Base-by-base conservation (phyloP, 2,113 vertebrate genomes). In the Dromaius novaehollandiae region DNA sequence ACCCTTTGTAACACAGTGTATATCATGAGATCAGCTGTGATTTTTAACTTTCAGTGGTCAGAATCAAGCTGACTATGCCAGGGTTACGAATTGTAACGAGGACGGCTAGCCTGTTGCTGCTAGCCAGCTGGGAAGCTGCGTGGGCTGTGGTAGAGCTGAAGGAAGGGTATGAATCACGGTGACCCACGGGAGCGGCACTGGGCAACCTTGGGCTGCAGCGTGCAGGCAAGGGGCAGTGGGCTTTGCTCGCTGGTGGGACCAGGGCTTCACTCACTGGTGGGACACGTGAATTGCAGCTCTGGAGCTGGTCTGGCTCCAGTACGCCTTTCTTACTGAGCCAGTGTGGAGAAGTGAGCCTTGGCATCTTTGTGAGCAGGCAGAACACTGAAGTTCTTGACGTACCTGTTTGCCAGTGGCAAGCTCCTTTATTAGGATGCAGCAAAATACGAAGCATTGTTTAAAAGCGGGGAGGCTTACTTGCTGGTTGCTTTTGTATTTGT, bases 111-210 rank as follows among this genome's bases (percentile, higher is more conserved):
- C 22, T 68, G 46, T 38, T 71, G 30, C 53, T 34, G 20, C 30
- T 13, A 22, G 42, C 51, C 22, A 13, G 30, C 17, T 71, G 28
- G n/a, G 21, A 24, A 40, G 15, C 34, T 60, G 0, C 15, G 0
- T 17, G 51, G 46, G 7, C 44, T 79, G 7, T 13, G 40, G 8
- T 71, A 60, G 60, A 50, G 38, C 24, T 77, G 65, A n/a, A 61
- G 44, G 46, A 73, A 65, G 26, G 26, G 12, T 12, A 9, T 0
- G 19, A 18, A 12, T 58, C 1, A 1, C 2, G 25, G 60, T 0
- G 3, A 58, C 28, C 17, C 21, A 6, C 6, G 3, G 25, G 36
- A 64, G 40, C 16, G 71, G 40, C 34, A 16, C 0, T 0, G 64
- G 56, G 20, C 13, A 70, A 5, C 1, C 4, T 64, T 36, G 71